A percentile compares a stretch with the other conserved stretches of the same genome.
Evolutionary conservation across 2,888 invertebrate genomes (phyloP).

Genomic region (Belgica antarctica): DNA sequence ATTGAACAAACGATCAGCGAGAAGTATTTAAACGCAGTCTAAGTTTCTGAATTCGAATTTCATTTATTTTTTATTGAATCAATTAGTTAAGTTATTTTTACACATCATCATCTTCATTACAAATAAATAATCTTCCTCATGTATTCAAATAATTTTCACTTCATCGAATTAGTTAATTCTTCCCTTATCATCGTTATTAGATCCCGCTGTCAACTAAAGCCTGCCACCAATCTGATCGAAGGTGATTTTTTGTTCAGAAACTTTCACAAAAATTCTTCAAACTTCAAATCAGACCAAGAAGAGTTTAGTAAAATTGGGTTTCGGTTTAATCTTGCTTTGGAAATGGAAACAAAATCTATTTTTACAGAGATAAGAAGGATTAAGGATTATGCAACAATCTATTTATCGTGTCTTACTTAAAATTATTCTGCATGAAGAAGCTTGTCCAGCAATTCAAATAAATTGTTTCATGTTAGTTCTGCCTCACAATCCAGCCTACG

Average conservation of each 20-base stretch:
- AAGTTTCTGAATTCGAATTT: background rate
- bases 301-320: too few relatives aligned
- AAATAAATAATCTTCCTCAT: constrained; percentile 21
- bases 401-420: constrained; percentile 1
- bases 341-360: background rate
- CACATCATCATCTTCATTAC: background rate
- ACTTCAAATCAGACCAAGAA: too few relatives aligned
- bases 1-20: constrained; percentile 36
- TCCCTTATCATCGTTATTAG: background rate
- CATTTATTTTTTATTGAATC: constrained; percentile 21
- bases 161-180: background rate
- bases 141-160: constrained; percentile 8
- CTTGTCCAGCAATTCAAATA: background rate
- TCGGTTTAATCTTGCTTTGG: background rate
- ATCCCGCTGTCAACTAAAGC: too few relatives aligned
- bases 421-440: constrained; percentile 18
- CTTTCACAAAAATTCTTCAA: too few relatives aligned
- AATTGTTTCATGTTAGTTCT: constrained; percentile 8
- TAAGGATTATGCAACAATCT: constrained; percentile 9
- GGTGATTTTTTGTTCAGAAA: too few relatives aligned
- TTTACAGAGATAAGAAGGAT: constrained; percentile 10
- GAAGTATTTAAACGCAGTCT: constrained; percentile 20
- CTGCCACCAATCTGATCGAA: too few relatives aligned
- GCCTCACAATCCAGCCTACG: too few relatives aligned
- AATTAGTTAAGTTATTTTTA: constrained; percentile 27